Percentiles rank a stretch among this genome's conserved stretches.
phyloP scores from a whole-genome alignment of 2,888 invertebrate genomes.

The Herminia tarsipennalis region DNA sequence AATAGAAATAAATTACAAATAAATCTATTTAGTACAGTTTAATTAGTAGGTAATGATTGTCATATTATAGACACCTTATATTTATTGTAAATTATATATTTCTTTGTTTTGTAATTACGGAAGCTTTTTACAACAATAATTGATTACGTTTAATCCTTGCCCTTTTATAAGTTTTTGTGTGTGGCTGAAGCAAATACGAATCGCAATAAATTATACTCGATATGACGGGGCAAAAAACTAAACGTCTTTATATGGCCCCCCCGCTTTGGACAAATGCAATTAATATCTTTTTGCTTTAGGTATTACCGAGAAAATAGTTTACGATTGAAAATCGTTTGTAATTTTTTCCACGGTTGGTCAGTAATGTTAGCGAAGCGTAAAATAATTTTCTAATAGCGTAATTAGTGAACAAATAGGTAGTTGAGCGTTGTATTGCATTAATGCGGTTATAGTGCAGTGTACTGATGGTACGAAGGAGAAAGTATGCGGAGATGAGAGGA shows the following conservation, averaged over 20 bases:
- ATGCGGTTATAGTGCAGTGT: constrained; percentile 43
- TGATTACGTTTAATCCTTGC: too few species aligned
- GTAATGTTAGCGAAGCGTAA: constrained; percentile 42
- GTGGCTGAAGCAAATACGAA: constrained; percentile 11
- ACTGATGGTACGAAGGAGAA: too few species aligned
- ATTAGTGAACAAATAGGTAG: constrained; percentile 35
- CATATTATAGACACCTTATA: too few species aligned
- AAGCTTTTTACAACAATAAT: too few species aligned
- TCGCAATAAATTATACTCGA: constrained; percentile 19
- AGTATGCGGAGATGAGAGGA: too few species aligned
- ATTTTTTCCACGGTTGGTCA: constrained; percentile 34
- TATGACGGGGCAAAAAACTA: constrained; percentile 27
- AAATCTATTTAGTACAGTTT: too few species aligned
- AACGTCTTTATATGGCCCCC: constrained; percentile 22
- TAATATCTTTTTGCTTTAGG: constrained; percentile 25
- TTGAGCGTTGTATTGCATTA: constrained; percentile 49
- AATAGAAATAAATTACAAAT: too few species aligned
- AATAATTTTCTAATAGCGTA: constrained; percentile 51
- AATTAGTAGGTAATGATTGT: too few species aligned
- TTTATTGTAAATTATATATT: too few species aligned
- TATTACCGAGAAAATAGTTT: constrained; percentile 17
- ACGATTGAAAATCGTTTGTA: constrained; percentile 31
- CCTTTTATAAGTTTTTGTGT: constrained; percentile 25
- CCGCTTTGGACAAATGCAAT: constrained; percentile 21
- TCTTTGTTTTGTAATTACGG: too few species aligned